Base-by-base conservation (phyloP, 1,140 invertebrate genomes). In the Scaptomyza graminum region DNA sequence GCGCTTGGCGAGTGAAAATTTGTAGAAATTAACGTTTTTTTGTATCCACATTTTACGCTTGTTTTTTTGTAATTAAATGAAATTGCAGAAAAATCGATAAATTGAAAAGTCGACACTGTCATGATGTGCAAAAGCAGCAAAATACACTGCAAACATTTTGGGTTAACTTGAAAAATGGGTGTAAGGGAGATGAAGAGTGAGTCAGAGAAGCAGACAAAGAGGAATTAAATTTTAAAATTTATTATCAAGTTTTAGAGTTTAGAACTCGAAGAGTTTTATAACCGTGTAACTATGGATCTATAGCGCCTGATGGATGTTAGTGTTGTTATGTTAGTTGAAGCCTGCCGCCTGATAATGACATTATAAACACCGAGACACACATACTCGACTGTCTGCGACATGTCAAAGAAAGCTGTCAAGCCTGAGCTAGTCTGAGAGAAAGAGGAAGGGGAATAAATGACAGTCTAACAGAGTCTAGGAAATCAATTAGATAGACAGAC, bases 11-110 rank as follows among this genome's bases (percentile, higher is more conserved):
- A 76, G 81, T 90, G 87, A 90, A 90, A 90, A 90, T 90, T 90
- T 90, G 87, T 84, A 90, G 76, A 90, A 87, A 90, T 90, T 90
- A 90, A 87, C 79, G 67, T 88, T 83, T 87, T 83, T 75, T 67
- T 65, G 67, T 63, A 66, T 39, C 1, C 11, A 16, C 16, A 57
- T 60, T 71, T 59, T 44, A 43, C 1, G 52, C 66, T 43, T 50
- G 34, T 46, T 52, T 25, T 22, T 55, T 74, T 82, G 75, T 88
- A 81, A 88, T 88, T 82, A 77, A 88, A 83, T 88, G 83, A 88
- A 83, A 88, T 83, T 88, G 83, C 83, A 88, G 56, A 88, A 88
- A 88, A 88, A 88, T 89, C 84, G 79, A 88, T 88, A 81, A 70
- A 80, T 60, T 55, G 47, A 78, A 74, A 77, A 64, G 55, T 31